Evolutionary conservation across 2,888 invertebrate genomes (phyloP).

Genomic region (Trilocha varians): DNA sequence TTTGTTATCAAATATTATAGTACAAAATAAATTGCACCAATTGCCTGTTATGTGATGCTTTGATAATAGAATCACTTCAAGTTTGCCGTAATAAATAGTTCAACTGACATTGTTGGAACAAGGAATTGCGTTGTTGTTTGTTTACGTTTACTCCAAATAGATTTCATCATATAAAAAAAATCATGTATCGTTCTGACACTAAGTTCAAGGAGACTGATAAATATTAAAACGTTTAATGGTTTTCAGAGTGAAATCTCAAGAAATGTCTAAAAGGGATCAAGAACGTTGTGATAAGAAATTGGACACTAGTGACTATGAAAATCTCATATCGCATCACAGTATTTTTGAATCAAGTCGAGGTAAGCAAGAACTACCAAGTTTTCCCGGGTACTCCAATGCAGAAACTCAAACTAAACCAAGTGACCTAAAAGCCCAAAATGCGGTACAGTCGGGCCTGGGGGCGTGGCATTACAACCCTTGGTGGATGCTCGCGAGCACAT

Average conservation of each 20-base stretch:
- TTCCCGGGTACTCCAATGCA: conserved; percentile 67
- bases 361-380: conserved; percentile 63
- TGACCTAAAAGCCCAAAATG: conserved; percentile 52
- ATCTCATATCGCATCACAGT: conserved; percentile 63
- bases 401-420: conserved; percentile 68
- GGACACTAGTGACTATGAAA: conserved; percentile 65
- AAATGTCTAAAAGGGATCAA: conserved; percentile 68
- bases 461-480: conserved; percentile 71
- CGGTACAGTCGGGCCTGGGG: conserved; percentile 49
- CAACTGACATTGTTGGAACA: no score
- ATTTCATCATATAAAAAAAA: conserved; percentile 19
- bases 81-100: no score
- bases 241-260: conserved; percentile 27
- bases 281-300: conserved; percentile 63
- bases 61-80: no score
- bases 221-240: conserved; percentile 8
- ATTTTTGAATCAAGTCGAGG: conserved; percentile 60
- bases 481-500: conserved; percentile 71
- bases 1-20: not conserved
- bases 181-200: not conserved
- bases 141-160: conserved; percentile 39
- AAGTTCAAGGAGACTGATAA: conserved; percentile 6
- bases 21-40: not conserved
- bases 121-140: conserved; percentile 61
- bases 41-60: not conserved